Evolutionary conservation across 1,140 invertebrate genomes (phyloP), one percentile per base, ranked within the genome.

Genomic region (Camponotus floridanus): DNA sequence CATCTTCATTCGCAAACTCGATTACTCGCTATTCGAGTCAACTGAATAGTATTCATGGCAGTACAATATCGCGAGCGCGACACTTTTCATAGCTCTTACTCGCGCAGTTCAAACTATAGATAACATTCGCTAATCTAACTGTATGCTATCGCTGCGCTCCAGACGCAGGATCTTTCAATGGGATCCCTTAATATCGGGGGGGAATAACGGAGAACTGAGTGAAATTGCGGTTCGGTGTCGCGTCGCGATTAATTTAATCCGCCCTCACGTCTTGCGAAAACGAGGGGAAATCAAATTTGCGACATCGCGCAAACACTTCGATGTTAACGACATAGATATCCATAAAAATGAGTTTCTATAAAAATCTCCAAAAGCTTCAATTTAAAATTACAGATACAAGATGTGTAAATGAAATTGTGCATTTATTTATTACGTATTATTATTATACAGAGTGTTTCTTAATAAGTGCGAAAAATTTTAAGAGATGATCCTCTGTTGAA

Each of bases 1-100:
- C 79, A 74, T 81, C 67, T 78, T 68, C 55, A 78, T 88, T 79
- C 76, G 76, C 31, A 79, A 65, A 67, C 31, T 45, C 76, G 61
- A 79, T 79, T 79, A 79, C 31, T 45, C 21, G 57, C 61, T n/a
- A 67, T 79, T 79, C 42, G 45, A 67, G 21, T 21, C 26, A 79
- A 67, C 45, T 79, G 76, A 79, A 79, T 79, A 67, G 76, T 51
- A 48, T 79, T 45, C 76, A 67, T 31, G 42, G 61, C 21, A 61
- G 61, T 67, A 79, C 45, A 79, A 79, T 79, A 79, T 79, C 42
- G 55, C 33, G 73, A n/a, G 18, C 31, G 61, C 45, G 31, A 79
- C 62, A 59, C 76, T 67, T 79, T 79, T 31, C 61, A 6, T 78
- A 57, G 18, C 18, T 21, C 55, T 74, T 57, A 48, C 31, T 51